Evolutionary conservation across 2,888 invertebrate genomes (phyloP).

Genomic region (Allolobophora icterica): DNA sequence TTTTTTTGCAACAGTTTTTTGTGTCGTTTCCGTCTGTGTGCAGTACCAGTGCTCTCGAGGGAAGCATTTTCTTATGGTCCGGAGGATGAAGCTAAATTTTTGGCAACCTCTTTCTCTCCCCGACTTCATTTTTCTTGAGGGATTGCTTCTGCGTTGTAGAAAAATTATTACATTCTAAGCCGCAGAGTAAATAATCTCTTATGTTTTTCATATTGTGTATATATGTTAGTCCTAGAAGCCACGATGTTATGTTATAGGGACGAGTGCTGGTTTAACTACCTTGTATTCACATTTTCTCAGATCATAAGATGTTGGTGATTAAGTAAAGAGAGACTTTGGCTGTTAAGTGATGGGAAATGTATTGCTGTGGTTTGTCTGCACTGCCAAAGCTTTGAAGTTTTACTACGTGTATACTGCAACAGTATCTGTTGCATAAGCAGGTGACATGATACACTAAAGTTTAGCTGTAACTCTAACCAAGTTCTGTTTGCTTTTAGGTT

Average conservation of each 20-base stretch:
- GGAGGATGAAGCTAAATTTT: no score
- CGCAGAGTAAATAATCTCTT: not conserved
- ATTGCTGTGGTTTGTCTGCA: not conserved
- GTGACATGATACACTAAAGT: not conserved
- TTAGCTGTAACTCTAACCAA: not conserved
- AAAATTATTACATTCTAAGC: not conserved
- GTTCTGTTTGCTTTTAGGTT: constrained; percentile 40
- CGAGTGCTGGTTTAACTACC: no score
- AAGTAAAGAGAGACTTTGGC: not conserved
- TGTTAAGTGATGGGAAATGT: not conserved
- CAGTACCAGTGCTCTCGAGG: no score
- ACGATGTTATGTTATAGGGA: not conserved
- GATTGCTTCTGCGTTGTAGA: not conserved
- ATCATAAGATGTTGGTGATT: not conserved
- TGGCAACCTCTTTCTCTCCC: no score
- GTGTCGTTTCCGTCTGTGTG: no score
- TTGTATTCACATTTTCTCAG: not conserved
- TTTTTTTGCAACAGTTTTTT: no score
- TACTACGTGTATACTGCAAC: not conserved
- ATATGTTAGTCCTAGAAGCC: not conserved
- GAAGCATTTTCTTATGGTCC: no score
- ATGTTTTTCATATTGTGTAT: not conserved
- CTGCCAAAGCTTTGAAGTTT: not conserved
- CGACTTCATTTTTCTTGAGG: no score
- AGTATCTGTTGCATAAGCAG: not conserved